phyloP scores from a whole-genome alignment of 2,113 vertebrate species.

The Coptodon bakossiorum region DNA sequence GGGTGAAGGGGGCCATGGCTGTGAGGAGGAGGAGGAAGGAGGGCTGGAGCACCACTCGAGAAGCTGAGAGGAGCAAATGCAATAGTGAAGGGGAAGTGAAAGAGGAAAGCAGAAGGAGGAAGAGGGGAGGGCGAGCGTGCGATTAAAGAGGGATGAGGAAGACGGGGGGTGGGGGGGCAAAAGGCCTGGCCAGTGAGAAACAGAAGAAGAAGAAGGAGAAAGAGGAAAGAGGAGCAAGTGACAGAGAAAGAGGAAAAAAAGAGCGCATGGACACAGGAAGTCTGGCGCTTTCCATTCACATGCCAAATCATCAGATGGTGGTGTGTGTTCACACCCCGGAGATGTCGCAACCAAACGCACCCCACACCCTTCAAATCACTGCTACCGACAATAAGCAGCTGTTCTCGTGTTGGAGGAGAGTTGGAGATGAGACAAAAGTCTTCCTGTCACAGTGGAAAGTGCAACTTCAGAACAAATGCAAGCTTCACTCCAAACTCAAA shows the following conservation, averaged over 20 bases:
- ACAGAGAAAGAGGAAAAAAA: background rate
- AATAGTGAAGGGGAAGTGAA: conserved; percentile 47
- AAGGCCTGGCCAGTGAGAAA: conserved; percentile 18
- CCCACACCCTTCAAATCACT: conserved; percentile 57
- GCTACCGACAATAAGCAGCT: conserved; percentile 68
- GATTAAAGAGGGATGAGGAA: conserved; percentile 23
- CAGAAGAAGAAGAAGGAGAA: background rate
- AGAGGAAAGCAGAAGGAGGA: conserved; percentile 58
- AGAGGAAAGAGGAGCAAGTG: background rate
- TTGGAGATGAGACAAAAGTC: conserved; percentile 56
- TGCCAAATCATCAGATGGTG: conserved; percentile 68
- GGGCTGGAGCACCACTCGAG: conserved; percentile 52
- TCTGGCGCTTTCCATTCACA: conserved; percentile 57
- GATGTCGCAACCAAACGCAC: conserved; percentile 63
- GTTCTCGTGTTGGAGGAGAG: conserved; percentile 58
- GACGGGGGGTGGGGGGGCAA: background rate
- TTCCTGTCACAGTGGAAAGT: conserved; percentile 42
- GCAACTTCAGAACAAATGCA: conserved; percentile 23
- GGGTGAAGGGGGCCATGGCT: background rate
- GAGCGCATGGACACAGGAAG: conserved; percentile 59
- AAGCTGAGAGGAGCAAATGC: conserved; percentile 36
- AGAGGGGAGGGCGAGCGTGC: conserved; percentile 40
- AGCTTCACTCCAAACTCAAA: conserved; percentile 1
- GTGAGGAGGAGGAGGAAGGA: conserved; percentile 1
- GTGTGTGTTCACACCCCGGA: conserved; percentile 62